Conservation (phyloP, 2,113 vertebrate species). For the Deroptyus accipitrinus region DNA sequence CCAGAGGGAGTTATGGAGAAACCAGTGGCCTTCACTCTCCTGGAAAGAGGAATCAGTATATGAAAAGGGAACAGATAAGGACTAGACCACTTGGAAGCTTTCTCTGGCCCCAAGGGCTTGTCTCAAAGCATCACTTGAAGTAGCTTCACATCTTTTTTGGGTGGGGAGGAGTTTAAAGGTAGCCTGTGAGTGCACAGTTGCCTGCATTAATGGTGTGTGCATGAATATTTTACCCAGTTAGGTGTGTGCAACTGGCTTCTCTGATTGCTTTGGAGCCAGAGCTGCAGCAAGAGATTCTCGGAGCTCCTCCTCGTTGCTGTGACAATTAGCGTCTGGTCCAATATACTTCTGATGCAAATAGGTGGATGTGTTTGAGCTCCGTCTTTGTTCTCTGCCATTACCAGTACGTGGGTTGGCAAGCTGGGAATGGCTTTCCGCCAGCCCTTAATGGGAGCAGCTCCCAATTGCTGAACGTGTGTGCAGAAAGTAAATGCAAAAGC, state of each 20-base stretch:
- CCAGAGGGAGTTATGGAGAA: background rate
- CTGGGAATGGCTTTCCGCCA: slow-evolving; percentile 49
- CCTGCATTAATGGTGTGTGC: background rate
- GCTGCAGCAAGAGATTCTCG: background rate
- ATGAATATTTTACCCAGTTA: background rate
- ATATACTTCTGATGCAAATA: background rate
- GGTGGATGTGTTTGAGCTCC: slow-evolving; percentile 23
- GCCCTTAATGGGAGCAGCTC: slow-evolving; percentile 36
- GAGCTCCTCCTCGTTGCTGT: background rate
- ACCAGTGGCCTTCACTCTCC: background rate
- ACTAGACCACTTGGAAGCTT: background rate
- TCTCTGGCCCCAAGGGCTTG: background rate
- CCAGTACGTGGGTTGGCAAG: background rate
- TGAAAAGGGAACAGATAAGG: background rate
- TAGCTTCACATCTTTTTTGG: background rate
- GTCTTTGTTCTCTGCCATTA: slow-evolving; percentile 53
- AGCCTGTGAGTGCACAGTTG: background rate
- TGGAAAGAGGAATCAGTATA: background rate
- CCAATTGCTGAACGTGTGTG: background rate
- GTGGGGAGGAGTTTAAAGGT: background rate
- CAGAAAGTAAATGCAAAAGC: slow-evolving; percentile 35
- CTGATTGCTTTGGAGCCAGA: background rate
- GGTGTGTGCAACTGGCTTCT: background rate
- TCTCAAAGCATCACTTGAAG: background rate
- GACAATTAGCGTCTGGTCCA: background rate